Conservation (phyloP, 2,797 vertebrate species). For the Novumbra hubbsi region DNA sequence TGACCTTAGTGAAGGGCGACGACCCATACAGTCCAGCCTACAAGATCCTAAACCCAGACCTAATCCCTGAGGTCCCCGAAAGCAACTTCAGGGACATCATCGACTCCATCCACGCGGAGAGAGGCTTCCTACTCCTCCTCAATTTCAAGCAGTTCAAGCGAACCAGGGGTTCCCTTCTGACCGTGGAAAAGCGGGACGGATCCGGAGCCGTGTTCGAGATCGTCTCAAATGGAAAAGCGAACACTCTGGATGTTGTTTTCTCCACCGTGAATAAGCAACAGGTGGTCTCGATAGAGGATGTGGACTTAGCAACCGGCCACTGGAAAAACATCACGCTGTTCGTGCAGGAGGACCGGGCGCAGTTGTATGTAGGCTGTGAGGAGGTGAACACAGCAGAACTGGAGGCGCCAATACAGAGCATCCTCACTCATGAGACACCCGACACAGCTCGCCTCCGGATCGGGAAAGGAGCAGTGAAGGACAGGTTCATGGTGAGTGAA, state of each 20-base stretch:
- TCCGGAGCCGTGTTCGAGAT: slow-evolving; percentile 89
- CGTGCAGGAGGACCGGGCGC: slow-evolving; percentile 87
- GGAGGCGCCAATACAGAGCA: slow-evolving; percentile 90
- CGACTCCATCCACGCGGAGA: slow-evolving; percentile 77
- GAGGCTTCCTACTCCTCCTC: slow-evolving; percentile 91
- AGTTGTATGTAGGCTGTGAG: slow-evolving; percentile 89
- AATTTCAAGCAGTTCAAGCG: slow-evolving; percentile 88
- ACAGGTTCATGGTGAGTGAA: slow-evolving; percentile 90
- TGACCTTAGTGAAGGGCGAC: slow-evolving; percentile 88
- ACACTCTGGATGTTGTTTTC: slow-evolving; percentile 94
- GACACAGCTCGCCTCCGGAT: slow-evolving; percentile 79
- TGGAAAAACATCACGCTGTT: slow-evolving; percentile 97
- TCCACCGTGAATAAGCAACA: slow-evolving; percentile 87
- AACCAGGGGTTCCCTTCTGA: slow-evolving; percentile 86
- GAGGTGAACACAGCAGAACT: slow-evolving; percentile 87
- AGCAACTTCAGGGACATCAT: slow-evolving; percentile 79
- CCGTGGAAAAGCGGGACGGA: slow-evolving; percentile 84
- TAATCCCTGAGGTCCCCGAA: slow-evolving; percentile 84
- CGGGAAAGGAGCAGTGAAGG: slow-evolving; percentile 90
- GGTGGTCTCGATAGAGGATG: slow-evolving; percentile 88
- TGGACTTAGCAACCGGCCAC: slow-evolving; percentile 86
- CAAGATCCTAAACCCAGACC: slow-evolving; percentile 90
- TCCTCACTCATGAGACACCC: slow-evolving; percentile 87
- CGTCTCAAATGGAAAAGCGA: slow-evolving; percentile 90
- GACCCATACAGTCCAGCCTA: slow-evolving; percentile 85